phyloP scores from a whole-genome alignment of 2,113 vertebrate genomes.

The Manacus vitellinus region DNA sequence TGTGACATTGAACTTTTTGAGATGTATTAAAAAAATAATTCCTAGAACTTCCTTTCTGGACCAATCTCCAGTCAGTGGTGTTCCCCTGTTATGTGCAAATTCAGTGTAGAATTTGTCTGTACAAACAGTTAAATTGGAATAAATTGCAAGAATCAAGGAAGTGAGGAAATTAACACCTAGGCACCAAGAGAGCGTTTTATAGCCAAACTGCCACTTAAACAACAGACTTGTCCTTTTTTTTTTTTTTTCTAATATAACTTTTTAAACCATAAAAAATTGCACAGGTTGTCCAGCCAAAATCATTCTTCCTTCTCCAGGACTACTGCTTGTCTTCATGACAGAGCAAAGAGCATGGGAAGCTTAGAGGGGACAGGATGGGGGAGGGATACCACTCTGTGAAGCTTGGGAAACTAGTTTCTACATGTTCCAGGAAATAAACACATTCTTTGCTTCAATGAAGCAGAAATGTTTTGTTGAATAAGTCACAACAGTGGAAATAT shows the following conservation, averaged over 20 bases:
- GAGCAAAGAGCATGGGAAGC: neutral
- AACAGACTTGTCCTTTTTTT: neutral
- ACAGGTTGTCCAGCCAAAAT: neutral
- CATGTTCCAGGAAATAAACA: conserved; percentile 32
- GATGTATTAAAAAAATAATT: neutral
- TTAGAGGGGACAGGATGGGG: neutral
- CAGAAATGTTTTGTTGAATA: conserved; percentile 29
- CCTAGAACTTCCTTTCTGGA: neutral
- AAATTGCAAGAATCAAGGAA: neutral
- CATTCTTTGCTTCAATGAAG: conserved; percentile 52
- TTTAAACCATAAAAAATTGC: neutral
- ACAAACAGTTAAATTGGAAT: neutral
- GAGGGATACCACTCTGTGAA: neutral
- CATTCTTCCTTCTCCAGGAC: neutral
- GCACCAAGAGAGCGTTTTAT: neutral
- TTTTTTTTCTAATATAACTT: neutral
- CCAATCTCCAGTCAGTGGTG: neutral
- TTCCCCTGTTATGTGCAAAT: neutral
- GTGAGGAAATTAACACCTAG: neutral
- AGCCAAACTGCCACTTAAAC: neutral
- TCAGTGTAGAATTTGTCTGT: neutral
- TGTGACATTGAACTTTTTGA: neutral
- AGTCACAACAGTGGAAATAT: neutral
- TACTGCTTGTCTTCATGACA: neutral
- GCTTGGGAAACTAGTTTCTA: conserved; percentile 21